Evolutionary conservation across 2,888 invertebrate genomes (phyloP), one percentile per base, ranked within the genome.

Genomic region (Drosophila cracens): DNA sequence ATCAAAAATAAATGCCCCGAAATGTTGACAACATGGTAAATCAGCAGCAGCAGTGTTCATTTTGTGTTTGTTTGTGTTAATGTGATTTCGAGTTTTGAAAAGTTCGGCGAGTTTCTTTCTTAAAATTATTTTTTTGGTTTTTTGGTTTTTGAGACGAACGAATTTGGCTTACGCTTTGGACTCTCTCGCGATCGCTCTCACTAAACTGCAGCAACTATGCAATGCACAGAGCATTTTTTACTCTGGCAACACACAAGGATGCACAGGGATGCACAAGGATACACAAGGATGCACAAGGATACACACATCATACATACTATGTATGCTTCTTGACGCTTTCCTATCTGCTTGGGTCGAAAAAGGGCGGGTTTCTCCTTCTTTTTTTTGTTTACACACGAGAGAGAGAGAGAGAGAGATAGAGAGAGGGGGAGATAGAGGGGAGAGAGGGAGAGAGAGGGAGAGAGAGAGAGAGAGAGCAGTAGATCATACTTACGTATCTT

Each of bases 401-500:
- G 18, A 6, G 18, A 25, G 46, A 49, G 1, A 18, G 27, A 18
- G 27, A 43, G 4, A 10, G 34, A 33, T 18, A 36, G 27, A 21
- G 25, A 6, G 25, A 6, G 4, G 10, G 27, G 7, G 33, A 16
- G 53, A 48, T n/a, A 36, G 34, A 7, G 38, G 10, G 11, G 3
- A 4, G 6, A 10, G 48, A 43, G 61, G 7, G 27, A 21, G 25
- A 21, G 29, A 25, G 56, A n/a, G 27, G n/a, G 56, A 29, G 29
- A 53, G 53, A 51, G 29, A 34, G 33, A 25, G 34, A 25, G 54
- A 36, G 36, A 29, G 57, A 58, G 38, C 56, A 54, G 29, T 59
- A 52, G 52, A 27, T 51, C 80, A 94, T 95, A 97, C 97, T 97
- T 97, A 97, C 97, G 97, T 95, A 97, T 96, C 94, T 97, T 96